Conservation (phyloP, 2,888 invertebrate genomes). For the Panopea generosa region DNA sequence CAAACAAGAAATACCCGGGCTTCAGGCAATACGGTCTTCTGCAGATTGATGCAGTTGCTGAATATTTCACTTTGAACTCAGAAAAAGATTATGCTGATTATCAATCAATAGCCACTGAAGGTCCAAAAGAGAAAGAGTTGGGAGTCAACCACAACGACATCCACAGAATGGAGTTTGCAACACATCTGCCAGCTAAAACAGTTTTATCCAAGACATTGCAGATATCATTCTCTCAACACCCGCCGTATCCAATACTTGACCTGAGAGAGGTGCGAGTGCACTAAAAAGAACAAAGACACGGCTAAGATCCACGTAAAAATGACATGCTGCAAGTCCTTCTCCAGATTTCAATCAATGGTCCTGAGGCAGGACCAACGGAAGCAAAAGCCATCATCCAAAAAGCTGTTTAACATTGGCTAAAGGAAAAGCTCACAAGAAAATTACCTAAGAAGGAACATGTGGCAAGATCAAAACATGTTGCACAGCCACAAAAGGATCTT, state of each 20-base stretch:
- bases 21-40: slow-evolving; percentile 9
- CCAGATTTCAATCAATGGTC: slow-evolving; percentile 45
- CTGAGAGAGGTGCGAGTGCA: slow-evolving; percentile 59
- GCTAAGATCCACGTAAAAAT: slow-evolving; percentile 27
- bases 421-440: slow-evolving; percentile 29
- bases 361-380: not conserved
- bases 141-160: not conserved
- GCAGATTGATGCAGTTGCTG: not conserved
- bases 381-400: slow-evolving; percentile 6
- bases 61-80: not conserved
- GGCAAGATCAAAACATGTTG: not conserved
- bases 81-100: not conserved
- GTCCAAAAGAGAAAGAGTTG: not conserved
- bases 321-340: slow-evolving; percentile 42
- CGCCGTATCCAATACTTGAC: slow-evolving; percentile 63
- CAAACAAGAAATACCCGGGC: slow-evolving; percentile 5
- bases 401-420: slow-evolving; percentile 22
- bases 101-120: not conserved
- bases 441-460: slow-evolving; percentile 10
- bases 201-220: slow-evolving; percentile 31
- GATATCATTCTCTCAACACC: slow-evolving; percentile 46
- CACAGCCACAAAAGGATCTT: not conserved
- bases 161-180: slow-evolving; percentile 1
- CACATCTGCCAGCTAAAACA: not conserved
- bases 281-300: slow-evolving; percentile 47